A percentile compares a stretch with the other conserved stretches of the same genome.
Conservation (phyloP, 2,113 vertebrate species). For the Ageneiosus marmoratus region DNA sequence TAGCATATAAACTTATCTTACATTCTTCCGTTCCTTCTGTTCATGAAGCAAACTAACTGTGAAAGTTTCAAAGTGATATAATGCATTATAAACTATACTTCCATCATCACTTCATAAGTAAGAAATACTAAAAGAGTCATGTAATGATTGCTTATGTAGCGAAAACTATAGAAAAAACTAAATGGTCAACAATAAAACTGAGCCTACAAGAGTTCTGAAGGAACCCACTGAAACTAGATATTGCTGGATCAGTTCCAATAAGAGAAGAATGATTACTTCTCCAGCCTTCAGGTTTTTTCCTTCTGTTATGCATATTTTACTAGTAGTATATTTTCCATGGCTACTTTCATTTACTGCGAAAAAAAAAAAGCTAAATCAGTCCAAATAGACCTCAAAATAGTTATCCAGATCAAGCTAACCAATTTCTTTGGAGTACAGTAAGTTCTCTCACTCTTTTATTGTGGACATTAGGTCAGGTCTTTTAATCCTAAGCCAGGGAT, state of each 20-base stretch:
- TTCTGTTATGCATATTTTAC: constrained; percentile 46
- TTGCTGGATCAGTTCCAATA: constrained; percentile 23
- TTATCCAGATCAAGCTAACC: neutral
- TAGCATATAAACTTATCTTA: neutral
- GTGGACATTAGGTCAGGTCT: neutral
- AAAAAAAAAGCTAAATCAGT: no score
- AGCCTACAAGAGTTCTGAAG: neutral
- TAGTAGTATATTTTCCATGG: constrained; percentile 53
- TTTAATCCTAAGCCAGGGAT: neutral
- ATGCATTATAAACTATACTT: neutral
- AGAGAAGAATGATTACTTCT: constrained; percentile 55
- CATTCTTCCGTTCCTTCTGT: neutral
- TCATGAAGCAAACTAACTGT: neutral
- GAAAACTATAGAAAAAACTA: neutral
- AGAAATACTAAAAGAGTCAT: neutral
- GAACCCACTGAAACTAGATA: constrained; percentile 5
- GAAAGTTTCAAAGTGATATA: neutral
- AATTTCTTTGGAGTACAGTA: constrained; percentile 30
- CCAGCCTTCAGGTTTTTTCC: constrained; percentile 43
- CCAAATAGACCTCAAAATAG: constrained; percentile 24
- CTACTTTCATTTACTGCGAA: constrained; percentile 31
- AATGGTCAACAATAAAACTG: neutral
- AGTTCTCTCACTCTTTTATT: constrained; percentile 30
- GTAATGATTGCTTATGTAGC: neutral
- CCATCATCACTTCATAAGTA: neutral